Conservation (phyloP, 2,888 invertebrate genomes). For the Pegoplata infirma region DNA sequence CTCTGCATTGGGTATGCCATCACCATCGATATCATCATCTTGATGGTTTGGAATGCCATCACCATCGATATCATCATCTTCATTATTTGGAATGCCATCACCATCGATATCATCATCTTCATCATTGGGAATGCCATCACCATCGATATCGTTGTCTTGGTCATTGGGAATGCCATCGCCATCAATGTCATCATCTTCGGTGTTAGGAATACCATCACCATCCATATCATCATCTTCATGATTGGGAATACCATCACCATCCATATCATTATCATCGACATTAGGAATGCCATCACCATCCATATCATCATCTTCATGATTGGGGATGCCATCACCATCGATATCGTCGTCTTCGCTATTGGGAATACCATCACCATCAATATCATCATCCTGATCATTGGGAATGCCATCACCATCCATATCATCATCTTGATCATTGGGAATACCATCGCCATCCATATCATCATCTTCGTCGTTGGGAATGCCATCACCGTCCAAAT, state of each 20-base stretch:
- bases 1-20: conserved; percentile 63
- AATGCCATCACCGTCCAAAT: conserved; percentile 74
- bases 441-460: conserved; percentile 74
- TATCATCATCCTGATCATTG: conserved; percentile 69
- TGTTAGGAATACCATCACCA: conserved; percentile 74
- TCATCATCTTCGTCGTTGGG: conserved; percentile 75
- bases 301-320: conserved; percentile 66
- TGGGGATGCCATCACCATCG: conserved; percentile 72
- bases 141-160: conserved; percentile 72
- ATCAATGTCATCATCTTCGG: conserved; percentile 72
- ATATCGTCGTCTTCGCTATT: conserved; percentile 77
- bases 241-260: conserved; percentile 70
- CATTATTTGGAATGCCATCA: conserved; percentile 75
- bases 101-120: conserved; percentile 73
- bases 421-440: conserved; percentile 72
- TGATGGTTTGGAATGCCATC: conserved; percentile 75
- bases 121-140: conserved; percentile 69
- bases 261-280: conserved; percentile 68
- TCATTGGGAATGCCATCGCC: conserved; percentile 75
- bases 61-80: conserved; percentile 74
- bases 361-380: conserved; percentile 70
- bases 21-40: conserved; percentile 63
- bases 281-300: conserved; percentile 70
- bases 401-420: conserved; percentile 73
- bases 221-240: conserved; percentile 71